Percentiles rank a stretch among this genome's conserved stretches.
Evolutionary conservation across 2,797 vertebrate species (phyloP).

Genomic region (Euthynnus affinis): DNA sequence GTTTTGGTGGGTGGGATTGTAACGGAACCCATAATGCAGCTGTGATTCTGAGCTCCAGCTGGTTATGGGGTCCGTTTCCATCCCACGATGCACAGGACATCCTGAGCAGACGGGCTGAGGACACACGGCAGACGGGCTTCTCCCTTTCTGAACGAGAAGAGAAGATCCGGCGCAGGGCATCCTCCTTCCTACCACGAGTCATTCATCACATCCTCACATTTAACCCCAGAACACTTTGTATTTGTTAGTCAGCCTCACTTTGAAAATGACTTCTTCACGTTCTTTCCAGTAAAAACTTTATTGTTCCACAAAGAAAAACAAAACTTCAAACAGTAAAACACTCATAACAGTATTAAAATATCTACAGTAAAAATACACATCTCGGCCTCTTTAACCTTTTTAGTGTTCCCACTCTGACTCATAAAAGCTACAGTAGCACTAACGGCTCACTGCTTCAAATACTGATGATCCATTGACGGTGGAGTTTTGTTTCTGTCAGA

Average conservation of each 20-base stretch:
- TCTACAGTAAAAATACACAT: constrained; percentile 31
- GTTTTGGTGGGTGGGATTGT: constrained; percentile 87
- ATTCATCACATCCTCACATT: background rate
- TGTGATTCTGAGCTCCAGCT: constrained; percentile 92
- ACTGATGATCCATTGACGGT: background rate
- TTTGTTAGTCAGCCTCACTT: background rate
- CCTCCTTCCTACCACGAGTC: background rate
- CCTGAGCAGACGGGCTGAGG: background rate
- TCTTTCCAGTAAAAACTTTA: constrained; percentile 38
- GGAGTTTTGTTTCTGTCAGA: constrained; percentile 13
- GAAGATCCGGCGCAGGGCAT: background rate
- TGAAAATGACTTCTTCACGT: background rate
- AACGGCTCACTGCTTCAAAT: background rate
- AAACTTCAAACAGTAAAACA: constrained; percentile 28
- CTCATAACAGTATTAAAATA: constrained; percentile 31
- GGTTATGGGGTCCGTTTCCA: constrained; percentile 95
- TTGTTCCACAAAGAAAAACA: constrained; percentile 18
- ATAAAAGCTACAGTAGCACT: background rate
- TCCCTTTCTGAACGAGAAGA: background rate
- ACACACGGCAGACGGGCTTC: too few relatives aligned
- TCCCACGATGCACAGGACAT: constrained; percentile 81
- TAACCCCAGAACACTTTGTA: background rate
- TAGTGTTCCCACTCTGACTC: background rate
- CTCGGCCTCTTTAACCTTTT: background rate
- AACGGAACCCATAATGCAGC: constrained; percentile 99